A percentile compares a stretch with the other conserved stretches of the same genome.
Conservation (phyloP, 2,113 vertebrate genomes). For the Brachirus orientalis region DNA sequence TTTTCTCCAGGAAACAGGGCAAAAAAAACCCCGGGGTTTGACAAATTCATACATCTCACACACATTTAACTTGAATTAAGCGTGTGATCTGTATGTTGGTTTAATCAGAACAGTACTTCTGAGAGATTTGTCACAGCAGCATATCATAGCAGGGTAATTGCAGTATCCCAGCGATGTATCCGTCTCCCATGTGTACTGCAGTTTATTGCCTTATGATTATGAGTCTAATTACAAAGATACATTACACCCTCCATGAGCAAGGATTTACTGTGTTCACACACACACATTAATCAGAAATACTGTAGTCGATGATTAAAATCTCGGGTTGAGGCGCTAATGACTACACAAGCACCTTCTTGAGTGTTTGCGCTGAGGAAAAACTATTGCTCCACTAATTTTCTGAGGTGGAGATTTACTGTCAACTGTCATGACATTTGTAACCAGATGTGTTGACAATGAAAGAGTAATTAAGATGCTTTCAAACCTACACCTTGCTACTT, state of each 20-base stretch:
- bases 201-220: conserved; percentile 81
- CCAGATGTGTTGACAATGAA: conserved; percentile 44
- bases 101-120: conserved; percentile 24
- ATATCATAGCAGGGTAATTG: conserved; percentile 63
- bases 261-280: conserved; percentile 14
- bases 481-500: too few species aligned
- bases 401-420: conserved; percentile 47
- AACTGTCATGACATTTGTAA: conserved; percentile 47
- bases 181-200: conserved; percentile 65
- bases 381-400: conserved; percentile 29
- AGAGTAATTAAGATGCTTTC: conserved; percentile 36
- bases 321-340: conserved; percentile 67
- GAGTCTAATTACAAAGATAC: conserved; percentile 79
- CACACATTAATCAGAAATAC: conserved; percentile 61
- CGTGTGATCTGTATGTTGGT: conserved; percentile 13
- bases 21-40: conserved; percentile 15
- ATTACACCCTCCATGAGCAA: conserved; percentile 62
- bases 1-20: neutral
- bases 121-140: conserved; percentile 65
- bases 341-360: conserved; percentile 16
- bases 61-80: conserved; percentile 18
- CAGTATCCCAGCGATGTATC: conserved; percentile 65
- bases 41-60: neutral
- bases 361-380: conserved; percentile 38
- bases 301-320: conserved; percentile 68